Base-by-base conservation (phyloP, 1,140 invertebrate genomes). In the Eriosoma lanigerum region DNA sequence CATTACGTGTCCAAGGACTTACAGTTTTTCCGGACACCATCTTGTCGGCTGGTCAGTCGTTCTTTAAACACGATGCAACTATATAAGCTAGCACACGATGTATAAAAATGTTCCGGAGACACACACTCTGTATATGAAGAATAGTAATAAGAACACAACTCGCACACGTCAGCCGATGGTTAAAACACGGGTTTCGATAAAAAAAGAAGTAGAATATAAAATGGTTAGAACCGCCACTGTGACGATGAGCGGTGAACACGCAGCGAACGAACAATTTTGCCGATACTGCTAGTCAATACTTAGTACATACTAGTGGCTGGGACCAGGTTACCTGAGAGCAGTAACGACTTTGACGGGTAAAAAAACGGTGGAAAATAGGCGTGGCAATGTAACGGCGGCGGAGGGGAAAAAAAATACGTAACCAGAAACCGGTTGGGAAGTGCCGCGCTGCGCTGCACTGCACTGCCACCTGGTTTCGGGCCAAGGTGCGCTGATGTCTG, bases 21-120 rank as follows among this genome's bases (percentile, higher is more conserved):
- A 78, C 75, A 60, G 75, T 78, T 78, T 78, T 78, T 78, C 75
- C 75, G 54, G 75, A 78, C 56, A 78, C 75, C 75, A 78, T 78
- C 38, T 62, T 78, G 75, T 24, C 9, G 3, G 32, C 8, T 38
- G 32, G 3, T 8, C 56, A 17, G 32, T 44, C 9, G 24, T 72
- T 29, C 9, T 50, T n/a, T 19, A 44, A 66, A 44, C 38, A 66
- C 32, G 32, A 13, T 21, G 19, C 19, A 24, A n/a, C n/a, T 10
- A 10, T 3, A 38, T 1, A 4, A 38, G 32, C 32, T 3, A 38
- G 8, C 32, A 38, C 32, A 8, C 32, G 32, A 8, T 38, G 32
- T 38, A 38, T 38, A 38, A 38, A 38, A 38, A 38, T 38, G 32
- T 4, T 4, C 8, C 8, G 32, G 32, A 38, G 3, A 38, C 32